Conservation (phyloP, 2,113 vertebrate genomes). For the Narcine bancroftii region DNA sequence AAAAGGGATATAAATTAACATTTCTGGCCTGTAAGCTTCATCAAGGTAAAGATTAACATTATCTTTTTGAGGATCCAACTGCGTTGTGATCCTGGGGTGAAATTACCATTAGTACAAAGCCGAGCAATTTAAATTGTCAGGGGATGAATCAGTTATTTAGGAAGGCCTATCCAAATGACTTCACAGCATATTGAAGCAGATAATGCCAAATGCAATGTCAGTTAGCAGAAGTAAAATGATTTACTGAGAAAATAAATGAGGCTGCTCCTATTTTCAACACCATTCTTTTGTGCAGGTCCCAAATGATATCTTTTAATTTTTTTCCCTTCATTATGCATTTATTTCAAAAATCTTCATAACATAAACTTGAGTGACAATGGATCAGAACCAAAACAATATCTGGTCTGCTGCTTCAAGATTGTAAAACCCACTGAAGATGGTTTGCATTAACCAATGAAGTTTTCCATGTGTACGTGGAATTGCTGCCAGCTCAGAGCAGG, state of each 20-base stretch:
- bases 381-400: background rate
- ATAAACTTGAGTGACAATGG: background rate
- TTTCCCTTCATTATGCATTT: background rate
- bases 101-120: background rate
- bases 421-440: background rate
- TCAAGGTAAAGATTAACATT: too few relatives aligned
- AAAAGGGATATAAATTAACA: too few relatives aligned
- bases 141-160: background rate
- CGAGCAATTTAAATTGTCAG: background rate
- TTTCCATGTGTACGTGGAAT: background rate
- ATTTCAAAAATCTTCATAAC: background rate
- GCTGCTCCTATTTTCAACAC: background rate
- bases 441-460: background rate
- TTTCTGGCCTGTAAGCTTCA: too few relatives aligned
- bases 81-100: background rate
- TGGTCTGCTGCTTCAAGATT: background rate
- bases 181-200: background rate
- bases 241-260: background rate
- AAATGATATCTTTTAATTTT: background rate
- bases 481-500: background rate
- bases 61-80: background rate
- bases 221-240: background rate
- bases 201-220: background rate
- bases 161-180: background rate
- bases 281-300: background rate